Percentiles rank a stretch among this genome's conserved stretches.
Evolutionary conservation across 2,888 invertebrate genomes (phyloP).

Genomic region (Lycophotia porphyrea): DNA sequence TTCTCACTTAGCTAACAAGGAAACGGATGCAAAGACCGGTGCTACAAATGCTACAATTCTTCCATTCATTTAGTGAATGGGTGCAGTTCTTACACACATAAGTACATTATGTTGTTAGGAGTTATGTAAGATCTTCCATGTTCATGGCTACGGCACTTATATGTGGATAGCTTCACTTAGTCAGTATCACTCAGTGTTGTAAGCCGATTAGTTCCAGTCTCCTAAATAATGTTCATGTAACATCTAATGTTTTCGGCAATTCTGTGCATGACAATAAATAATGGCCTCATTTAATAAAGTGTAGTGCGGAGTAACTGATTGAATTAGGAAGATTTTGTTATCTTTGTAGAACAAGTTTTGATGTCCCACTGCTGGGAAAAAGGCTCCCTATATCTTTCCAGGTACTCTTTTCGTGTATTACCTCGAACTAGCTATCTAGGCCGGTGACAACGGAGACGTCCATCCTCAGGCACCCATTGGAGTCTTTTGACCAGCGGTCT

Average conservation of each 20-base stretch:
- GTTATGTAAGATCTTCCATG: slow-evolving; percentile 1
- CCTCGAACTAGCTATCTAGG: no score
- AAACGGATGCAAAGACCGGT: slow-evolving; percentile 62
- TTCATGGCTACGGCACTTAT: not conserved
- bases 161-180: not conserved
- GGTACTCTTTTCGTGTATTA: not conserved
- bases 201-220: not conserved
- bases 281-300: not conserved
- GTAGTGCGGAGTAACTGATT: not conserved
- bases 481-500: not conserved
- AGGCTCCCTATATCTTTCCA: not conserved
- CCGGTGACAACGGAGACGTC: no score
- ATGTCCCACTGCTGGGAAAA: no score
- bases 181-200: not conserved
- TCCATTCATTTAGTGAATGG: slow-evolving; percentile 44
- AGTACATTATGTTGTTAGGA: not conserved
- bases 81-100: slow-evolving; percentile 50
- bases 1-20: slow-evolving; percentile 78
- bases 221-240: not conserved
- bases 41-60: slow-evolving; percentile 46
- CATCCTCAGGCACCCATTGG: no score
- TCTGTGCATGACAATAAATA: not conserved
- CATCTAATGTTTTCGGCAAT: not conserved
- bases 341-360: not conserved
- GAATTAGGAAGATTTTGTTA: not conserved